Evolutionary conservation across 2,888 invertebrate species (phyloP).

Genomic region (Plagodis pulveraria): DNA sequence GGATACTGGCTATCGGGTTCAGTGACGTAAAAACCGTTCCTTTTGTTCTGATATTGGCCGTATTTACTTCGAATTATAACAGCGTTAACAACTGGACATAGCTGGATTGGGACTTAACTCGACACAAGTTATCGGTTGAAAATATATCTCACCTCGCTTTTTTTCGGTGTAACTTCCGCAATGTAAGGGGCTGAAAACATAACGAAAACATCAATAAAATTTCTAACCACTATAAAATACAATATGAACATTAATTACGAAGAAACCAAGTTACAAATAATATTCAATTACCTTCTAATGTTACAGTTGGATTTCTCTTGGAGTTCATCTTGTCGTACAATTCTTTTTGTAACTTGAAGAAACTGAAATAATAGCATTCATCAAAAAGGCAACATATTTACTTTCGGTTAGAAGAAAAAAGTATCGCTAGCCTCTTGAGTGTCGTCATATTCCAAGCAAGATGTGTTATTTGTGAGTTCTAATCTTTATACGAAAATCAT

Average conservation of each 20-base stretch:
- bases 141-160: conserved; percentile 42
- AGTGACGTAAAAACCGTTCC: no score
- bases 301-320: conserved; percentile 47
- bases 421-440: no score
- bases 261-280: neutral
- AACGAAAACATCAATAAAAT: neutral
- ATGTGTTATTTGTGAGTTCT: no score
- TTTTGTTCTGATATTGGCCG: no score
- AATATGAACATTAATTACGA: neutral
- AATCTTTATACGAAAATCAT: no score
- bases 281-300: conserved; percentile 52
- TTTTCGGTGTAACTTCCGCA: conserved; percentile 40
- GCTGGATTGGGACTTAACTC: no score
- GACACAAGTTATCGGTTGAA: neutral
- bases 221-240: neutral
- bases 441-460: no score
- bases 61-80: no score
- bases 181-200: conserved; percentile 37
- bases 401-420: no score
- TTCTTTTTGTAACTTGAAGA: conserved; percentile 70
- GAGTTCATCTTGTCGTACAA: conserved; percentile 56
- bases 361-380: conserved; percentile 53
- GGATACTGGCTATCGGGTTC: no score
- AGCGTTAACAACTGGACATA: no score
- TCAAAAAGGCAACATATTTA: neutral